Conservation (phyloP, 2,113 vertebrate genomes). For the Equus przewalskii region DNA sequence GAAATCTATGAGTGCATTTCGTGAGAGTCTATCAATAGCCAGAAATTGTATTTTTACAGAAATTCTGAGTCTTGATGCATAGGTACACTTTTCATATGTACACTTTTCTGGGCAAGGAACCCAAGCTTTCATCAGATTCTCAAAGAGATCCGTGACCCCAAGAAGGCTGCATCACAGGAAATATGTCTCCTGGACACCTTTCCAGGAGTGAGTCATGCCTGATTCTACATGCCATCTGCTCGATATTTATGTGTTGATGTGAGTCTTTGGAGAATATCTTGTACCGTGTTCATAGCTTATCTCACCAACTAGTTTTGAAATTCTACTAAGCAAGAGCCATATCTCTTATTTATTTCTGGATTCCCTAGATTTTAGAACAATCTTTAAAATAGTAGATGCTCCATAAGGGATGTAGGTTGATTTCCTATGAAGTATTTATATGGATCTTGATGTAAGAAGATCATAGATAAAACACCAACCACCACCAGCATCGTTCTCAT, state of each 20-base stretch:
- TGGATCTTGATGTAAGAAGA: conserved; percentile 6
- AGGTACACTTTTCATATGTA: not conserved
- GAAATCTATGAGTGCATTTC: not conserved
- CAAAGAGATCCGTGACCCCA: not conserved
- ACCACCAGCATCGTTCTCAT: not conserved
- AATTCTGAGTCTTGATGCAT: not conserved
- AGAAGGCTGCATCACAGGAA: not conserved
- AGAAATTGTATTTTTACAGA: not conserved
- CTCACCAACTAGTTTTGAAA: conserved; percentile 18
- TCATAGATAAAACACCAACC: not conserved
- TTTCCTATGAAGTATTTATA: conserved; percentile 20
- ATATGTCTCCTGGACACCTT: not conserved
- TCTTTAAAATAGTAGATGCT: conserved; percentile 23
- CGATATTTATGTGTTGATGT: not conserved
- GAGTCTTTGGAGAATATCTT: not conserved
- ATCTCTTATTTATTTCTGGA: conserved; percentile 15
- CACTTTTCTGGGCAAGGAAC: not conserved
- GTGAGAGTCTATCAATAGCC: not conserved
- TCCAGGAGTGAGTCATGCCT: not conserved
- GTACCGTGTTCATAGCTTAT: not conserved
- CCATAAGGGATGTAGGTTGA: not conserved
- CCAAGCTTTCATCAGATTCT: not conserved
- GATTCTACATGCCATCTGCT: not conserved
- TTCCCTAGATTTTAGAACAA: not conserved
- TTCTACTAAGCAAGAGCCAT: not conserved